These are phyloP conservation scores for Campylomormyrus tamandua DNA, from an alignment of 2,113 vertebrate species.

Conservation along the genomic window DNA sequence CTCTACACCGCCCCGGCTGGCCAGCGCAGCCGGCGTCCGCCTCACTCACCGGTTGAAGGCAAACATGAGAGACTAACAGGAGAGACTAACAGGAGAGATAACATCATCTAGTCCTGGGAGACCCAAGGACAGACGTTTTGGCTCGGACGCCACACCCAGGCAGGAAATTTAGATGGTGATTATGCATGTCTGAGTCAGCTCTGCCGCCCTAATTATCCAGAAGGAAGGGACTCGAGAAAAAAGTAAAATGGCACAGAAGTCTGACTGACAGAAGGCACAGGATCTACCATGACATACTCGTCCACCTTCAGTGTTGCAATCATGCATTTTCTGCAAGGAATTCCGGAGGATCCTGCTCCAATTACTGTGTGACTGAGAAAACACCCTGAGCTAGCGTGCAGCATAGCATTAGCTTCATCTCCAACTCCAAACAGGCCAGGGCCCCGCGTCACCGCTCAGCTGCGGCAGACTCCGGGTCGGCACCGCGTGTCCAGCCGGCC, in stretches of 20 bases:
- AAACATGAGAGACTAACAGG: not conserved
- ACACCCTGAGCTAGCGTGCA: not conserved
- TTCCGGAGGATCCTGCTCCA: not conserved
- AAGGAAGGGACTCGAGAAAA: not conserved
- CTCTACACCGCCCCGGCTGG: not conserved
- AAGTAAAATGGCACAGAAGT: not conserved
- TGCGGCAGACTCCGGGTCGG: not conserved
- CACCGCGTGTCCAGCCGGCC: not conserved
- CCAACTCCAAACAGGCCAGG: not conserved
- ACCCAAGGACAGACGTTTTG: not conserved
- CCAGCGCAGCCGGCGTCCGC: not conserved
- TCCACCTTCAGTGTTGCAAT: not conserved
- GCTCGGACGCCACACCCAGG: not conserved
- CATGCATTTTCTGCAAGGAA: not conserved
- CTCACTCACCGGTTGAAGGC: not conserved
- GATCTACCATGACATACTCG: not conserved
- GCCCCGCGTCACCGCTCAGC: not conserved
- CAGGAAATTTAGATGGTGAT: not conserved
- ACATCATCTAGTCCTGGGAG: not conserved
- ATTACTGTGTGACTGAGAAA: not conserved
- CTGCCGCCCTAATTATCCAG: not conserved
- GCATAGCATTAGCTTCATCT: not conserved
- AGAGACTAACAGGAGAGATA: not conserved
- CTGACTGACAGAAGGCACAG: not conserved
- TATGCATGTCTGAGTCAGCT: not conserved